Conservation (phyloP, 1,140 invertebrate genomes). For the Lordiphosa clarofinis region DNA sequence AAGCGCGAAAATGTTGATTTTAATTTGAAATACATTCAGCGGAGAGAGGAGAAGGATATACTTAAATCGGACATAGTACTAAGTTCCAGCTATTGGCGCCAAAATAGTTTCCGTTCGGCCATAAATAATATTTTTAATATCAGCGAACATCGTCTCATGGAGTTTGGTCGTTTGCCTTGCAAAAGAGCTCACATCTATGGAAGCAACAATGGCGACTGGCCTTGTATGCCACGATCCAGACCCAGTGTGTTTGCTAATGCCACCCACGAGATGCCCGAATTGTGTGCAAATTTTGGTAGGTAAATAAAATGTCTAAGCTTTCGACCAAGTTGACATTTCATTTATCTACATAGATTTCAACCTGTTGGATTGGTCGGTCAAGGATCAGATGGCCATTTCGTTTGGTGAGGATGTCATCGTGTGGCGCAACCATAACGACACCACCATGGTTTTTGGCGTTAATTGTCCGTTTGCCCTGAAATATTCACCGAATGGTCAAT, state of each 20-base stretch:
- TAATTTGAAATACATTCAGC: constrained; percentile 53
- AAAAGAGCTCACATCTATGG: background rate
- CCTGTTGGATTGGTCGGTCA: constrained; percentile 67
- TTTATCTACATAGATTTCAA: constrained; percentile 41
- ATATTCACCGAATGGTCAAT: constrained; percentile 59
- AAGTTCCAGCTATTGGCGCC: constrained; percentile 54
- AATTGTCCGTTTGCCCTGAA: constrained; percentile 47
- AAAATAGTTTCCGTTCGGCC: constrained; percentile 37
- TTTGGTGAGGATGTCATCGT: constrained; percentile 63
- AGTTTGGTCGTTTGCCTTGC: constrained; percentile 42
- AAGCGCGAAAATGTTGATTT: constrained; percentile 28
- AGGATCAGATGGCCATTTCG: constrained; percentile 62
- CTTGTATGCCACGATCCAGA: constrained; percentile 49
- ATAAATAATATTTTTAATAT: constrained; percentile 51
- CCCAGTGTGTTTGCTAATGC: constrained; percentile 53
- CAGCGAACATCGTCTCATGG: constrained; percentile 36
- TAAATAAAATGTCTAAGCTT: background rate
- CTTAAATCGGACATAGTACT: constrained; percentile 30
- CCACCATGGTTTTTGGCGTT: constrained; percentile 62
- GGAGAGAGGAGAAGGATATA: constrained; percentile 49
- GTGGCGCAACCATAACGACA: constrained; percentile 55
- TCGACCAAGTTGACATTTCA: constrained; percentile 6
- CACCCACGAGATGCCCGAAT: constrained; percentile 66
- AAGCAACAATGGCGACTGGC: constrained; percentile 50
- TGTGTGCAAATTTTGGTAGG: constrained; percentile 25